These are phyloP conservation scores for Carlito syrichta DNA, from an alignment of 2,113 vertebrate species.

Conservation along the genomic window DNA sequence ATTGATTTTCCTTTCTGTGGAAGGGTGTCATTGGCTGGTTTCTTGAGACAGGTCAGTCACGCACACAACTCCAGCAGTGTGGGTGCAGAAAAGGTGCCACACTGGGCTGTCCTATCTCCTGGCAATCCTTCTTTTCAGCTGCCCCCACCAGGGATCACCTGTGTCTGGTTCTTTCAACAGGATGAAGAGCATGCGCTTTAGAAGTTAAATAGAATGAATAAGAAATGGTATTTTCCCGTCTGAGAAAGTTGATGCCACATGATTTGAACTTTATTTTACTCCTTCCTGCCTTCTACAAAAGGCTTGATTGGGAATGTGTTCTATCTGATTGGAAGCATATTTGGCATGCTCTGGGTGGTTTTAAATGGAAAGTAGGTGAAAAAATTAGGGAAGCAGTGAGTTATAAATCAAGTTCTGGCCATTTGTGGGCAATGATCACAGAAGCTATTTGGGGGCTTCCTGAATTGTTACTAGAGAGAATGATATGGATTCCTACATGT, in stretches of 20 bases:
- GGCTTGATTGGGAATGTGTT: neutral
- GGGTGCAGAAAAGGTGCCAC: neutral
- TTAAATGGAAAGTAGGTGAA: neutral
- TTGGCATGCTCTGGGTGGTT: neutral
- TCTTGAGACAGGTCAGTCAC: constrained; percentile 53
- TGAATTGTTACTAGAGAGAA: neutral
- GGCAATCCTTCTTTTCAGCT: neutral
- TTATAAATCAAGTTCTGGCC: neutral
- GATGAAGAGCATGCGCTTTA: neutral
- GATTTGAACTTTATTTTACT: neutral
- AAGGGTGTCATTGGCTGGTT: constrained; percentile 57
- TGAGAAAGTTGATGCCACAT: neutral
- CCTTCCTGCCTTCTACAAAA: neutral
- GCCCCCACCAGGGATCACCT: neutral
- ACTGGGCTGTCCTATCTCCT: neutral
- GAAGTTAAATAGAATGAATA: neutral
- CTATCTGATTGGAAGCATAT: neutral
- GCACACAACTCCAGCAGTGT: neutral
- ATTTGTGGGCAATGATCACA: rapidly evolving
- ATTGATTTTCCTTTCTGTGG: constrained; percentile 76
- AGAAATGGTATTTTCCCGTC: neutral
- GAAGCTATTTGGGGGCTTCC: neutral
- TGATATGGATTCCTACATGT: neutral
- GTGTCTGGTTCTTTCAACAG: neutral
- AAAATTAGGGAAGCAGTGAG: neutral